A percentile compares a stretch with the other conserved stretches of the same genome.
These are phyloP conservation scores for Lasioglossum villosulum DNA, from an alignment of 2,888 invertebrate species.

Conservation along the genomic window DNA sequence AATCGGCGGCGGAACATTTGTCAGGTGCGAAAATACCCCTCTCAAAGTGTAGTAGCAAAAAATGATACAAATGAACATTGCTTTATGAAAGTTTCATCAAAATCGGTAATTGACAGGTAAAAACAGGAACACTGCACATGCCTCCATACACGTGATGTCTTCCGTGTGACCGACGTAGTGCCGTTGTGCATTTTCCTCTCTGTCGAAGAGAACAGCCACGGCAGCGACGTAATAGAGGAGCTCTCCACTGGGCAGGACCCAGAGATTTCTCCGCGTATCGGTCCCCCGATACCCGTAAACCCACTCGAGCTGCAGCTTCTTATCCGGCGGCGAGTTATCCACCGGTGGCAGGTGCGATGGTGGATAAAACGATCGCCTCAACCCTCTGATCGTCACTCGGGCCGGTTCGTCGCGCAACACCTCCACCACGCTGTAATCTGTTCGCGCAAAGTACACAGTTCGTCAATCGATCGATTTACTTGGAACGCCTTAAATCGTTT, in stretches of 20 bases:
- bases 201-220: constrained; percentile 94
- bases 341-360: constrained; percentile 94
- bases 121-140: constrained; percentile 78
- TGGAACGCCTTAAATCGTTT: neutral
- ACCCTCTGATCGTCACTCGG: constrained; percentile 92
- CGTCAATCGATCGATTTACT: neutral
- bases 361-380: constrained; percentile 94
- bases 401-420: constrained; percentile 94
- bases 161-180: constrained; percentile 97
- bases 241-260: constrained; percentile 97
- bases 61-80: no score
- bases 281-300: constrained; percentile 98
- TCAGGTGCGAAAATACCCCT: no score
- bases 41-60: no score
- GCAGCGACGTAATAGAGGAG: constrained; percentile 96
- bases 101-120: neutral
- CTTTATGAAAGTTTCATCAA: neutral
- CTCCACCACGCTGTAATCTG: constrained; percentile 93
- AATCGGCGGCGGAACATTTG: no score
- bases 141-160: constrained; percentile 93
- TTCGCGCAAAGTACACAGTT: no score
- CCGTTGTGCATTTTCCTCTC: constrained; percentile 94
- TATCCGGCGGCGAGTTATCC: constrained; percentile 94
- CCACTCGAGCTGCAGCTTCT: constrained; percentile 96
- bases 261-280: constrained; percentile 94